These are phyloP conservation scores for Amiota mariae DNA, from an alignment of 2,888 invertebrate genomes.

Conservation along the genomic window DNA sequence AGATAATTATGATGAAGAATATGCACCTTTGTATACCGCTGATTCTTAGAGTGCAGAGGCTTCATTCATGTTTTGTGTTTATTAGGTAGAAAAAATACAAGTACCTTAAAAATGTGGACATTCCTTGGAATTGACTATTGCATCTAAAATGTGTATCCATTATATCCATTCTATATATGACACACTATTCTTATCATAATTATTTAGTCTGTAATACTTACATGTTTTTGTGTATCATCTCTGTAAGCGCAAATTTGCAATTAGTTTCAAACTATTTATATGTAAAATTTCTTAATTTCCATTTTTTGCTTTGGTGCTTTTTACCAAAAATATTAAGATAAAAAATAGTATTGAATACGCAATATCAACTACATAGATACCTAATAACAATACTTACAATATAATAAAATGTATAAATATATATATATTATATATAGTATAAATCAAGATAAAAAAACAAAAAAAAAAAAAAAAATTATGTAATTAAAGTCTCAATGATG, in stretches of 20 bases:
- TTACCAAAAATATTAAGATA: background rate
- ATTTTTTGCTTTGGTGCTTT: slow-evolving; percentile 11
- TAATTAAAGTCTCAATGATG: too few relatives aligned
- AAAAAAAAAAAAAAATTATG: too few relatives aligned
- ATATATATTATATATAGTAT: slow-evolving; percentile 32
- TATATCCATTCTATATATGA: too few relatives aligned
- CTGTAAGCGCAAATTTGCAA: too few relatives aligned
- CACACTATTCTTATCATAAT: too few relatives aligned
- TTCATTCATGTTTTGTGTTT: too few relatives aligned
- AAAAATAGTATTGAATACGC: background rate
- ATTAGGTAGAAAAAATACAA: too few relatives aligned
- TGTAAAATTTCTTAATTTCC: too few relatives aligned
- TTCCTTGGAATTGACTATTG: slow-evolving; percentile 51
- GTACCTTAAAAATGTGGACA: slow-evolving; percentile 53
- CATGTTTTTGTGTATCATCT: too few relatives aligned
- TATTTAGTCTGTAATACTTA: too few relatives aligned
- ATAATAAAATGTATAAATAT: slow-evolving; percentile 28
- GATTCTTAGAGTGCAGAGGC: slow-evolving; percentile 44
- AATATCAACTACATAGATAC: slow-evolving; percentile 16
- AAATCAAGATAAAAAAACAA: too few relatives aligned
- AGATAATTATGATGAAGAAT: slow-evolving; percentile 39
- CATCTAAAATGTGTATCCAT: slow-evolving; percentile 27
- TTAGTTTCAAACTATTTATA: too few relatives aligned
- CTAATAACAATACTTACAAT: background rate
- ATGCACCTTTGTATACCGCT: slow-evolving; percentile 44